Conservation (phyloP, 1,140 invertebrate genomes). For the Platyscapa corneri region DNA sequence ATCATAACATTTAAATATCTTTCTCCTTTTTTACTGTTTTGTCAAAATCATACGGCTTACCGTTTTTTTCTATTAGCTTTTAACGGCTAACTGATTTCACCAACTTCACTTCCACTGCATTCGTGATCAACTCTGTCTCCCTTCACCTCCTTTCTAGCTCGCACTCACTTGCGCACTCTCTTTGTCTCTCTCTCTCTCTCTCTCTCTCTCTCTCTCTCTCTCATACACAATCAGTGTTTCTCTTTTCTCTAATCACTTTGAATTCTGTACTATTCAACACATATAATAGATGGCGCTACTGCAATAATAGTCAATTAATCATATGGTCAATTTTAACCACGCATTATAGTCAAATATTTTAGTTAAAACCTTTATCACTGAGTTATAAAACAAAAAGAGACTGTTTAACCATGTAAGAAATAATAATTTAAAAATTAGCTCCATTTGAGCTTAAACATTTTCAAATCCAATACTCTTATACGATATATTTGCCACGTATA, state of each 20-base stretch:
- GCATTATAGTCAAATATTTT: neutral
- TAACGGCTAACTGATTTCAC: neutral
- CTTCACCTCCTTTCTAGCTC: neutral
- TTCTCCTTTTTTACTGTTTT: neutral
- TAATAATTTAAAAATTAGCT: too few relatives aligned
- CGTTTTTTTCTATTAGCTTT: neutral
- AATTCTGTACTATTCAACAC: neutral
- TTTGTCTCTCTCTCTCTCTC: neutral
- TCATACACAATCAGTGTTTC: too few relatives aligned
- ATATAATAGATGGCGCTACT: neutral
- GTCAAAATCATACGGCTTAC: neutral
- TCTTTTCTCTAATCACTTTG: neutral
- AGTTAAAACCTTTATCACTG: neutral
- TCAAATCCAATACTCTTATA: too few relatives aligned
- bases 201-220: neutral
- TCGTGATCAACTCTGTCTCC: too few relatives aligned
- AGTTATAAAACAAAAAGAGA: too few relatives aligned
- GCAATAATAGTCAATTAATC: neutral
- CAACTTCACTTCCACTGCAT: neutral
- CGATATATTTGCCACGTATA: too few relatives aligned
- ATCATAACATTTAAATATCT: conserved; percentile 19
- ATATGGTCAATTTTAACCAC: neutral
- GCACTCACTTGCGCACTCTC: too few relatives aligned
- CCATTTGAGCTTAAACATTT: too few relatives aligned
- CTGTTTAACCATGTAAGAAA: too few relatives aligned